These are phyloP conservation scores for Archaeoteleia sp. DNA, from an alignment of 2,888 invertebrate species.

Conservation along the genomic window DNA sequence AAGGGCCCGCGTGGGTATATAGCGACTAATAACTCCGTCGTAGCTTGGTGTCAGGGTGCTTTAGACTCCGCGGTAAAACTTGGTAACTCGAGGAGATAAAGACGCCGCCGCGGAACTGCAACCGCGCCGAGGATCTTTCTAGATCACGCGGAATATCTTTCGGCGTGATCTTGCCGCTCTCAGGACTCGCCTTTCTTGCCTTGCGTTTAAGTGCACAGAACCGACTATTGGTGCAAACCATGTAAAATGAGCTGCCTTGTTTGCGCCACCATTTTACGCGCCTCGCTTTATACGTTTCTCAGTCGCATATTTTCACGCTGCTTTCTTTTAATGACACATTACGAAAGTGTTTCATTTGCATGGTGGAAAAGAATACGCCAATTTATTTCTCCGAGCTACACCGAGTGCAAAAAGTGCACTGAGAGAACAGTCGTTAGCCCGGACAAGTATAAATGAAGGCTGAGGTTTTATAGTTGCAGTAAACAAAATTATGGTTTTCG, in stretches of 20 bases:
- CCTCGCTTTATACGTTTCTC: conserved; percentile 9
- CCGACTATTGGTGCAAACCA: conserved; percentile 25
- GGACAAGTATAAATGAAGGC: too few relatives aligned
- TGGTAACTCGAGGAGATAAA: conserved; percentile 66
- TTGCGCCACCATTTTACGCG: conserved; percentile 11
- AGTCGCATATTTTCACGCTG: conserved; percentile 13
- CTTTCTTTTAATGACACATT: conserved; percentile 10
- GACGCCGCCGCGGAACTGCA: conserved; percentile 51
- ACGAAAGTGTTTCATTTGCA: not conserved
- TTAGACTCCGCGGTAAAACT: conserved; percentile 62
- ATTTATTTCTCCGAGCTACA: too few relatives aligned
- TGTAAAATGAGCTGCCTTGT: conserved; percentile 28
- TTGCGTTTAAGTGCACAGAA: conserved; percentile 31
- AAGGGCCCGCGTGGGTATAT: conserved; percentile 39
- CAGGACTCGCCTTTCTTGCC: conserved; percentile 32
- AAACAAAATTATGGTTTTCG: too few relatives aligned
- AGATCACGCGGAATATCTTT: conserved; percentile 52
- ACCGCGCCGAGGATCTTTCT: conserved; percentile 56
- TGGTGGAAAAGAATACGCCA: too few relatives aligned
- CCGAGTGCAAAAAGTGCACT: not conserved
- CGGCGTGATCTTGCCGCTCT: conserved; percentile 40
- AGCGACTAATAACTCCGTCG: conserved; percentile 61
- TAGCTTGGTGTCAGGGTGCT: conserved; percentile 59
- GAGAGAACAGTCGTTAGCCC: too few relatives aligned
- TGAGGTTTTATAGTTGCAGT: too few relatives aligned